A percentile compares a stretch with the other conserved stretches of the same genome.
Evolutionary conservation across 2,797 vertebrate genomes (phyloP).

Genomic region (Acridotheres tristis): DNA sequence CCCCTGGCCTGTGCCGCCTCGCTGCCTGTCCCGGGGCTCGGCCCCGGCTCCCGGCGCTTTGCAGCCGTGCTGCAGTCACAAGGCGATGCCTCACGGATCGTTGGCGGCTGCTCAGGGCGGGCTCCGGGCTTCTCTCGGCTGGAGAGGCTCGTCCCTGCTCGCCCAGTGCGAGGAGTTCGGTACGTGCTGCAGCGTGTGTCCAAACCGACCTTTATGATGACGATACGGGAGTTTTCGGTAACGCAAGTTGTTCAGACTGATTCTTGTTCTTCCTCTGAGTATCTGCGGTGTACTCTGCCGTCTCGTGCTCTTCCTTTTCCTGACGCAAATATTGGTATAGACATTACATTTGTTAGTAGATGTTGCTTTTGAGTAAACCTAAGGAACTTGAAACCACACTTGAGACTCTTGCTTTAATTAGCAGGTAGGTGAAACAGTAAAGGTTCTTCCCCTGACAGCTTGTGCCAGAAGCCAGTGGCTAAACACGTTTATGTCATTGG

Average conservation of each 20-base stretch:
- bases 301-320: neutral
- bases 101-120: neutral
- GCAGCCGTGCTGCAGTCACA: neutral
- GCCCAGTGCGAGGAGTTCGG: neutral
- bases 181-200: fast-evolving
- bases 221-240: fast-evolving
- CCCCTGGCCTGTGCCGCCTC: too few relatives aligned
- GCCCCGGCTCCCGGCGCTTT: neutral
- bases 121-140: neutral
- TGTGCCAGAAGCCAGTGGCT: neutral
- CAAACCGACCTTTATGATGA: fast-evolving
- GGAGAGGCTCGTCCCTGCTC: neutral
- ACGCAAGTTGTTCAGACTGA: neutral
- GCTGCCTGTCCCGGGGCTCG: neutral
- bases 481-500: neutral
- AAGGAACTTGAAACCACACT: neutral
- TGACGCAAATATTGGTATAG: neutral
- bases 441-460: too few relatives aligned
- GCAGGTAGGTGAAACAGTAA: neutral
- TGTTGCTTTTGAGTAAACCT: neutral
- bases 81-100: neutral
- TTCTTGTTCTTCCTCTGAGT: neutral
- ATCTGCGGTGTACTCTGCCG: neutral
- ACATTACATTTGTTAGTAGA: neutral
- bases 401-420: neutral